Evolutionary conservation across 2,888 invertebrate species (phyloP).

Genomic region (Apotomis betuletana): DNA sequence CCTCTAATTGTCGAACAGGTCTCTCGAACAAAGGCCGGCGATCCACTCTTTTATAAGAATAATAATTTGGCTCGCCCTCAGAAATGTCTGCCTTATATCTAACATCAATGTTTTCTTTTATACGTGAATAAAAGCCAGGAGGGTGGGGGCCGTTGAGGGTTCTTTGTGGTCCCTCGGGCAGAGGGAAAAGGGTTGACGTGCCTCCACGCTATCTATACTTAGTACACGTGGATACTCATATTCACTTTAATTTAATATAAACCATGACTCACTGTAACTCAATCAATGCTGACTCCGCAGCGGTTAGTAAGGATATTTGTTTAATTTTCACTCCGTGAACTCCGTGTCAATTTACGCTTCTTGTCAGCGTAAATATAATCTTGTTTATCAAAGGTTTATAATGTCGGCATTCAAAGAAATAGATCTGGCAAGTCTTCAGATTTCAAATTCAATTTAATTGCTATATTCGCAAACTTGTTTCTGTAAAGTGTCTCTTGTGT

Average conservation of each 20-base stretch:
- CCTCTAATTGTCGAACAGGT: constrained; percentile 50
- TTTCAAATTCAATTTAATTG: constrained; percentile 1
- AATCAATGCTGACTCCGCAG: constrained; percentile 5
- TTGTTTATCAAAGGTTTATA: constrained; percentile 1
- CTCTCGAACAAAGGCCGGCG: constrained; percentile 53
- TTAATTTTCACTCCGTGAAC: constrained; percentile 14
- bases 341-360: constrained; percentile 11
- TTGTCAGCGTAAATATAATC: constrained; percentile 26
- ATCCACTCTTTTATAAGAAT: constrained; percentile 57
- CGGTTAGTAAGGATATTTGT: constrained; percentile 17
- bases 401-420: constrained; percentile 9
- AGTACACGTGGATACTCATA: constrained; percentile 33
- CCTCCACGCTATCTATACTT: constrained; percentile 44
- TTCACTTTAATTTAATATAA: constrained; percentile 19
- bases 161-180: constrained; percentile 60
- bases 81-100: constrained; percentile 62
- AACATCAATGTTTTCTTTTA: constrained; percentile 71
- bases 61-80: constrained; percentile 61
- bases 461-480: constrained; percentile 16
- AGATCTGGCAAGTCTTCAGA: neutral
- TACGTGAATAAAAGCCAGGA: constrained; percentile 61
- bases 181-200: constrained; percentile 68
- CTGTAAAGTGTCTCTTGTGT: neutral
- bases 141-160: constrained; percentile 57
- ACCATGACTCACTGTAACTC: constrained; percentile 18